phyloP scores from a whole-genome alignment of 2,888 invertebrate genomes.

The Seladonia tumulorum region DNA sequence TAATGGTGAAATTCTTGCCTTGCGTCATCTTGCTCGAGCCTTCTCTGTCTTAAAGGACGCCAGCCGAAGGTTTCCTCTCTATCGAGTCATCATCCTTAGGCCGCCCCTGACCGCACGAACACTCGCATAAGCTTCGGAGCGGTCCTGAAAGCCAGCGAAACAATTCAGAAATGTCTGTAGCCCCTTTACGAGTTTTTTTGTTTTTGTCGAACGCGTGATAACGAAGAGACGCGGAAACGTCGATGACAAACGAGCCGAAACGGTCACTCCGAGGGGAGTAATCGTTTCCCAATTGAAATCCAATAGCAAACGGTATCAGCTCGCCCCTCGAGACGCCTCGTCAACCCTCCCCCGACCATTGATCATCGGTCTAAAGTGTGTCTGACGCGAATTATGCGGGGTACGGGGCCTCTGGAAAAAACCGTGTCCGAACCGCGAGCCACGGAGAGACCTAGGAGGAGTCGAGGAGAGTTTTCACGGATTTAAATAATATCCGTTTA shows the following conservation, averaged over 20 bases:
- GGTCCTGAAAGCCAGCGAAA: background rate
- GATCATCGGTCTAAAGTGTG: conserved; percentile 80
- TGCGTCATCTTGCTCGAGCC: background rate
- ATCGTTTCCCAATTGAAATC: conserved; percentile 84
- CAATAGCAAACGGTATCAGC: conserved; percentile 72
- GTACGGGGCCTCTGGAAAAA: conserved; percentile 32
- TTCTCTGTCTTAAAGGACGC: background rate
- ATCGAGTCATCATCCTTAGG: background rate
- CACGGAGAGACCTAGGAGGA: background rate
- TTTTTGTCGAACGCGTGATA: background rate
- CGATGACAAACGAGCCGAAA: conserved; percentile 57
- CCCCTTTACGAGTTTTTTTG: background rate
- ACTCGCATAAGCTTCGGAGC: background rate
- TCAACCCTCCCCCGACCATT: conserved; percentile 64
- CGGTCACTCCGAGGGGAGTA: conserved; percentile 81
- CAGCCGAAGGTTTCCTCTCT: background rate
- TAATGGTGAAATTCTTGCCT: background rate
- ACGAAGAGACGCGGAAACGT: conserved; percentile 34
- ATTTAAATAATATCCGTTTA: conserved; percentile 79
- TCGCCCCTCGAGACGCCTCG: conserved; percentile 38
- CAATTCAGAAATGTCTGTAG: background rate
- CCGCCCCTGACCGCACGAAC: background rate
- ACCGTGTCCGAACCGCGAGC: conserved; percentile 7
- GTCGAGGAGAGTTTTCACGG: conserved; percentile 51
- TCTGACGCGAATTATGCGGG: conserved; percentile 77